Conservation (phyloP, 2,797 vertebrate genomes). For the Rhabdophis nuchalis region DNA sequence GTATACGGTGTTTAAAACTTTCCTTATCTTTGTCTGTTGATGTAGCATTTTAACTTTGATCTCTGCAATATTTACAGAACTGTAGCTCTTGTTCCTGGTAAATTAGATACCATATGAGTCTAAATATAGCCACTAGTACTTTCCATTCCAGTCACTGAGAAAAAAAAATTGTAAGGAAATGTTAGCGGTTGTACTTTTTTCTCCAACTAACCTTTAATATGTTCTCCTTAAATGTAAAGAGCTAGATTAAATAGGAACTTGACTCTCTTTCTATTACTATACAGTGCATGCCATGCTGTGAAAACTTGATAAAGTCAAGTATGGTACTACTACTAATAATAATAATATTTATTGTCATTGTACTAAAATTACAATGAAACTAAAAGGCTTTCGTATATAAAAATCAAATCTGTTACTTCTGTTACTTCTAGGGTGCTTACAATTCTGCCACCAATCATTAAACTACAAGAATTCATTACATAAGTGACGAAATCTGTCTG, state of each 20-base stretch:
- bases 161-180: not conserved
- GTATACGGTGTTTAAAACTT: slow-evolving; percentile 41
- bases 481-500: not conserved
- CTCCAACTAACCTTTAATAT: slow-evolving; percentile 9
- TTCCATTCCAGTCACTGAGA: slow-evolving; percentile 28
- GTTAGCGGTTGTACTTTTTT: slow-evolving; percentile 22
- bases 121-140: slow-evolving; percentile 58
- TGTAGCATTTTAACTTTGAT: slow-evolving; percentile 20
- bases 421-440: not conserved
- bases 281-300: not conserved
- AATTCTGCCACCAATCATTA: slow-evolving; percentile 3
- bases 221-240: not conserved
- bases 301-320: not conserved
- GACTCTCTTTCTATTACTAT: not conserved
- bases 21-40: slow-evolving; percentile 6
- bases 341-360: too few species aligned
- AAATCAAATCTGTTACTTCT: not conserved
- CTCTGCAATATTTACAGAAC: slow-evolving; percentile 51
- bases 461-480: not conserved
- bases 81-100: slow-evolving; percentile 35
- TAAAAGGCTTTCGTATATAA: not conserved
- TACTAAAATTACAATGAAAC: too few species aligned
- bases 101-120: slow-evolving; percentile 57
- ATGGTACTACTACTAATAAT: too few species aligned
- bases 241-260: not conserved